Conservation (phyloP, 2,888 invertebrate genomes). For the Lycocerus yunnanus region DNA sequence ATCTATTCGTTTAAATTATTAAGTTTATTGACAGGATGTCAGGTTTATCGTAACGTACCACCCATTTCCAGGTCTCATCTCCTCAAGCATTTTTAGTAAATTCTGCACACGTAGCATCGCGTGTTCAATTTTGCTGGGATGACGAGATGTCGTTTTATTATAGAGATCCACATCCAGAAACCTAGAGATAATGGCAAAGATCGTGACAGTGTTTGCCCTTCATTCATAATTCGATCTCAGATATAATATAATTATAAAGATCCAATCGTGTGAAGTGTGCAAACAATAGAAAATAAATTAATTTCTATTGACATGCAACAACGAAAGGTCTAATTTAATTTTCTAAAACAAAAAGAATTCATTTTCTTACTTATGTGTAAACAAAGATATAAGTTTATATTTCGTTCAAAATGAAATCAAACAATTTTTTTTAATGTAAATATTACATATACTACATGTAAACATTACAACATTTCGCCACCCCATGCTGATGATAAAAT, state of each 20-base stretch:
- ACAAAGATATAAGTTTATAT: background rate
- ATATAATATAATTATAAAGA: constrained; percentile 19
- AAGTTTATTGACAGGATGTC: constrained; percentile 30
- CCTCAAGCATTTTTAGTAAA: constrained; percentile 35
- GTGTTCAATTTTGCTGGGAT: constrained; percentile 41
- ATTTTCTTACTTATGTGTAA: background rate
- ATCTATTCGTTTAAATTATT: constrained; percentile 29
- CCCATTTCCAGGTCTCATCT: constrained; percentile 31
- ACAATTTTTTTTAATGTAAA: background rate
- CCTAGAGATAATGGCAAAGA: constrained; percentile 38
- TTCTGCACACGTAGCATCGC: constrained; percentile 53
- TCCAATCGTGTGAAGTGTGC: constrained; percentile 14
- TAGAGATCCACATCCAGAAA: constrained; percentile 40
- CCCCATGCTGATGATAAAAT: background rate
- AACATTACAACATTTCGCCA: background rate
- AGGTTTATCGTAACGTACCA: constrained; percentile 30
- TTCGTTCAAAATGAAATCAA: background rate
- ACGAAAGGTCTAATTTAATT: constrained; percentile 11
- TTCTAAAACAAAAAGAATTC: background rate
- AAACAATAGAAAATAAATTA: constrained; percentile 28
- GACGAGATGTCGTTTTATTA: constrained; percentile 40
- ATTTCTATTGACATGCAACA: constrained; percentile 12
- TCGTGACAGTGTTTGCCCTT: constrained; percentile 30
- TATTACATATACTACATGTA: background rate
- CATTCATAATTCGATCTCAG: constrained; percentile 25